Evolutionary conservation across 2,113 vertebrate species (phyloP).

Genomic region (Brachyistius frenatus): DNA sequence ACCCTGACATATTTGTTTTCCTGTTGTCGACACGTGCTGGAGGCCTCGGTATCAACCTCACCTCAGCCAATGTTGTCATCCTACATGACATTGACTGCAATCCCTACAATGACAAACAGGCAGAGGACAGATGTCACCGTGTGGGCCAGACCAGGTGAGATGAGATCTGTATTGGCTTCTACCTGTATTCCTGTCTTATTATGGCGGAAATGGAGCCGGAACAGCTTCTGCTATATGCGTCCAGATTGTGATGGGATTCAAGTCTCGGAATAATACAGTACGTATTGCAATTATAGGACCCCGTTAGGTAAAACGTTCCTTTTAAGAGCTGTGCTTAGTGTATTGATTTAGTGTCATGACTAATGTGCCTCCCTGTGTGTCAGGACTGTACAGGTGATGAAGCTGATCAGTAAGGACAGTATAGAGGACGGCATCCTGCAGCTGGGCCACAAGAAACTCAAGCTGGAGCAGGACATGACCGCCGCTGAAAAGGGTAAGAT

Average conservation of each 20-base stretch:
- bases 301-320: neutral
- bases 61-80: constrained; percentile 95
- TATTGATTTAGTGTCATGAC: neutral
- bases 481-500: constrained; percentile 88
- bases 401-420: constrained; percentile 92
- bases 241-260: neutral
- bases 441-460: constrained; percentile 93
- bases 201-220: neutral
- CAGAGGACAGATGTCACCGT: constrained; percentile 96
- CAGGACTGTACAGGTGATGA: constrained; percentile 94
- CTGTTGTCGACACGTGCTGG: constrained; percentile 97
- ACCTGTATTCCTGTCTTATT: neutral
- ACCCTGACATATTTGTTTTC: constrained; percentile 94
- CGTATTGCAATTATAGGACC: neutral
- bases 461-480: constrained; percentile 97
- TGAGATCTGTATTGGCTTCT: neutral
- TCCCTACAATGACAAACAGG: constrained; percentile 98
- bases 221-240: neutral
- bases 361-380: neutral
- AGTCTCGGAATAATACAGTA: neutral
- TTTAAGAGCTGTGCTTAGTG: neutral
- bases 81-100: constrained; percentile 99
- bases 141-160: constrained; percentile 91
- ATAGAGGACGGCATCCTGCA: constrained; percentile 95
- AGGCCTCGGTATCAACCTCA: constrained; percentile 96